Base-by-base conservation (phyloP, 2,113 vertebrate species). In the Oncorhynchus mykiss region DNA sequence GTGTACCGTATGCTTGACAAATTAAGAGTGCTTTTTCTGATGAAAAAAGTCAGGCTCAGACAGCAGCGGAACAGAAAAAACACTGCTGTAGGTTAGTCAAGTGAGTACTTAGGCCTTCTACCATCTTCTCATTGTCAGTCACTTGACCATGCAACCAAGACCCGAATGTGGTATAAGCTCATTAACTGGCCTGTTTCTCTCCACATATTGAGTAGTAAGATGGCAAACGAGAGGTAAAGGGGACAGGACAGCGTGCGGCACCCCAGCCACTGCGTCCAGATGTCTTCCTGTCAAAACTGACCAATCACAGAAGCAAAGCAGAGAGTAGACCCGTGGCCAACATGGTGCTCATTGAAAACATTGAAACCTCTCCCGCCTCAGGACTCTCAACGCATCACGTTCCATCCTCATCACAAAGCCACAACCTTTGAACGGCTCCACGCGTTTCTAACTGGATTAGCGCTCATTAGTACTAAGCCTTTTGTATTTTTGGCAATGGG, bases 401-500 rank as follows among this genome's bases (percentile, higher is more conserved):
- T 90, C 85, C 85, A 90, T 93, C 80, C 84, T 72, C 86, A 87
- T 92, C 88, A 92, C 85, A 87, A 86, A 91, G 78, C 87, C 84
- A 89, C 88, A 85, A 90, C 83, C 76, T 85, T 91, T 91, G 90
- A 91, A 87, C 70, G 79, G 82, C 82, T 89, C 73, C 82, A 88
- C 82, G 22, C 87, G 85, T 91, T 91, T 91, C 83, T 90, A 90
- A 91, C 84, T 79, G 86, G 89, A 92, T 93, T 90, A 91, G 86
- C 82, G 86, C 81, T 84, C 87, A 86, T 90, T 86, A 89, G 77
- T 70, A 82, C 76, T 86, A 86, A 86, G 80, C 62, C 54, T 82
- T 82, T 81, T 82, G 60, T 79, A 75, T 83, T 66, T 85, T 39
- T 78, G 85, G 82, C 76, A 85, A 83, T 83, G 81, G 80, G 82